phyloP scores from a whole-genome alignment of 2,888 invertebrate species.

The Ophion ellenae region DNA sequence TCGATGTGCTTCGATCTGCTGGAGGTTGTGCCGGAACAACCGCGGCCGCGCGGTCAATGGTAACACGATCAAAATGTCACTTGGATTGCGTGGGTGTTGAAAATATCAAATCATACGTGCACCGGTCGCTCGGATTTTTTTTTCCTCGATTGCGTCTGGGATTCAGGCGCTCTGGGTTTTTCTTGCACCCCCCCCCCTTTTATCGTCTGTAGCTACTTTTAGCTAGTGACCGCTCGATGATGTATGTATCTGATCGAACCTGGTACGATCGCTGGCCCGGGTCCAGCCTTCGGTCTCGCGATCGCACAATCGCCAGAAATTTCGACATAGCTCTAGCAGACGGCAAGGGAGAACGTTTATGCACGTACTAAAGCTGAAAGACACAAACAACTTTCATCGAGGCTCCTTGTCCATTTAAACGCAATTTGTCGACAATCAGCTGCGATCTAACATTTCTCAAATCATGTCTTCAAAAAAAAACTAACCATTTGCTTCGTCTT shows the following conservation, averaged over 20 bases:
- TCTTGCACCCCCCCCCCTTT: neutral
- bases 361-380: neutral
- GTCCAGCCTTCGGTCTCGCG: conserved; percentile 39
- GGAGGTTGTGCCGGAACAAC: conserved; percentile 12
- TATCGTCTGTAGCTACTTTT: conserved; percentile 17
- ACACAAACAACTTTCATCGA: conserved; percentile 6
- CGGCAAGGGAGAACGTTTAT: conserved; percentile 9
- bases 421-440: neutral
- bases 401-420: conserved; percentile 19
- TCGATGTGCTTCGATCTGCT: conserved; percentile 5
- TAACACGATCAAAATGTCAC: conserved; percentile 27
- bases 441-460: neutral
- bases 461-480: neutral
- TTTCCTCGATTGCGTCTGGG: conserved; percentile 7
- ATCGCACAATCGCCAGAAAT: conserved; percentile 56
- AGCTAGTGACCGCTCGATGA: conserved; percentile 28
- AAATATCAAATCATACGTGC: conserved; percentile 5
- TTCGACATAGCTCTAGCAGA: conserved; percentile 42
- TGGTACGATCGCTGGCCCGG: conserved; percentile 44
- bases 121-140: neutral
- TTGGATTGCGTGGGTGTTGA: conserved; percentile 36
- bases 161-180: conserved; percentile 39
- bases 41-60: neutral
- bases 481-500: neutral
- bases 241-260: conserved; percentile 41